phyloP scores from a whole-genome alignment of 2,888 invertebrate genomes.

The Calameuta filiformis region DNA sequence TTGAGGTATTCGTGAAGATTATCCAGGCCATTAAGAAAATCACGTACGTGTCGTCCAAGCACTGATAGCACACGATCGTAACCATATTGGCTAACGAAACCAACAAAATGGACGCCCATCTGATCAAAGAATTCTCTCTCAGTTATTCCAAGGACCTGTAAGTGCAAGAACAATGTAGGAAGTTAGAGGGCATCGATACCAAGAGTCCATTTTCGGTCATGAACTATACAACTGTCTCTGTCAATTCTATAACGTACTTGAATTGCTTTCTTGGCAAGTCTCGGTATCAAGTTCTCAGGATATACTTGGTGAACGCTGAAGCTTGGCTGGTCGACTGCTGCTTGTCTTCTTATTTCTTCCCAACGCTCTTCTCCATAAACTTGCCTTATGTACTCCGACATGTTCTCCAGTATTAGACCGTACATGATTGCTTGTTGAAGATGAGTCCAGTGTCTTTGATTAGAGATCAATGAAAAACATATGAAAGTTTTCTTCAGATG shows the following conservation, averaged over 20 bases:
- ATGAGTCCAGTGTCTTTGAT: neutral
- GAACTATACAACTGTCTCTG: neutral
- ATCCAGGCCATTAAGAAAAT: constrained; percentile 95
- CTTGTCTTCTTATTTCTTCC: constrained; percentile 89
- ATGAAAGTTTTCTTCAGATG: neutral
- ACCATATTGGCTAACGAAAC: constrained; percentile 93
- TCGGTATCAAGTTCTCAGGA: constrained; percentile 87
- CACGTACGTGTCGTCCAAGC: constrained; percentile 92
- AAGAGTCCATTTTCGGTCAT: neutral
- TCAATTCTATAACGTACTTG: constrained; percentile 70
- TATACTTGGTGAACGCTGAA: constrained; percentile 94
- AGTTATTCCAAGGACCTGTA: constrained; percentile 86
- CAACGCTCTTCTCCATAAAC: constrained; percentile 95
- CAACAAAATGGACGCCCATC: constrained; percentile 94
- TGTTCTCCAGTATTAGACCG: constrained; percentile 93
- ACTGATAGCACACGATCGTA: constrained; percentile 93
- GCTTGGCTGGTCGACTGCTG: constrained; percentile 87
- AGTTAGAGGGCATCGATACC: neutral
- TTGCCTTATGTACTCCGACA: constrained; percentile 91
- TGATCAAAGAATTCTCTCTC: constrained; percentile 93
- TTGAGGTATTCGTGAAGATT: constrained; percentile 97
- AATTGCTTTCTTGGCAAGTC: constrained; percentile 86
- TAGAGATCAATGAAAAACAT: neutral
- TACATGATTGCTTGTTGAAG: constrained; percentile 76
- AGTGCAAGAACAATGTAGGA: neutral